phyloP scores from a whole-genome alignment of 2,888 invertebrate genomes.

The Ornithoptera priamus region DNA sequence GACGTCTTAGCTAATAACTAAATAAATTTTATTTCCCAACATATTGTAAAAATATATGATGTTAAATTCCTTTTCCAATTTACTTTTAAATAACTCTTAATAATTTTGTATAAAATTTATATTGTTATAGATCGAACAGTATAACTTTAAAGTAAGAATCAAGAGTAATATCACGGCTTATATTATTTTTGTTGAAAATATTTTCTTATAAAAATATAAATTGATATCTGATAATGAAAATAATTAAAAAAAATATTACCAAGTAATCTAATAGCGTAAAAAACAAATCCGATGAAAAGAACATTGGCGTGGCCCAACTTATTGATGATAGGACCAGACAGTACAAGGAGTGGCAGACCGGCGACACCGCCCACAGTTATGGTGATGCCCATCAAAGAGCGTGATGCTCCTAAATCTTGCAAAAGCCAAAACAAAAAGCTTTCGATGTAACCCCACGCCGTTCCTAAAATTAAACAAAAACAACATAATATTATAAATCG shows the following conservation, averaged over 20 bases:
- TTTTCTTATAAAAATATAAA: neutral
- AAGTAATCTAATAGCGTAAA: conserved; percentile 85
- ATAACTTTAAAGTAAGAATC: no score
- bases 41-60: no score
- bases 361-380: conserved; percentile 88
- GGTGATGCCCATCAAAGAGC: conserved; percentile 89
- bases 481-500: neutral
- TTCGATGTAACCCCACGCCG: conserved; percentile 91
- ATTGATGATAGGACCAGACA: conserved; percentile 88
- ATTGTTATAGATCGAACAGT: no score
- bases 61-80: no score
- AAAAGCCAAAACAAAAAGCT: conserved; percentile 90
- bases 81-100: no score
- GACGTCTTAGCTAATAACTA: no score
- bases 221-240: neutral
- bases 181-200: no score
- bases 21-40: no score
- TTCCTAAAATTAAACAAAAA: conserved; percentile 74
- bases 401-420: conserved; percentile 87
- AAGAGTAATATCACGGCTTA: no score
- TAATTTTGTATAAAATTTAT: no score
- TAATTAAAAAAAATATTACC: conserved; percentile 66
- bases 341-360: conserved; percentile 86
- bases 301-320: conserved; percentile 88
- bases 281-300: conserved; percentile 87